phyloP scores from a whole-genome alignment of 1,140 invertebrate genomes.

The Chionoecetes opilio region DNA sequence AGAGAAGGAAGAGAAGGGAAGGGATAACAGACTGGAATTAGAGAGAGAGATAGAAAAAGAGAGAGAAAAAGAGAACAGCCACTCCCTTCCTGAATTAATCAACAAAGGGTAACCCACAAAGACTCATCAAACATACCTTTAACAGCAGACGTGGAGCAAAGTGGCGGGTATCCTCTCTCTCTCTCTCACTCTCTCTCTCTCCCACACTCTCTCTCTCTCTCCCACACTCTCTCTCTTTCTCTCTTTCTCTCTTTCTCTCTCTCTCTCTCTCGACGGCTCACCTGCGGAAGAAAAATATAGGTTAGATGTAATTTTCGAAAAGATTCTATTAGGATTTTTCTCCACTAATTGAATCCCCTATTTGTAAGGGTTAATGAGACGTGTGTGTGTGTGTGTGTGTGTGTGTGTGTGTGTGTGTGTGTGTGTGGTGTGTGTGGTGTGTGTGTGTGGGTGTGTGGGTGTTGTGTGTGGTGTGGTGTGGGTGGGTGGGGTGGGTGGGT shows the following conservation, averaged over 20 bases:
- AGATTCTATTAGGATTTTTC: background rate
- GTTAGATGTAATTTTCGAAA: background rate
- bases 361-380: background rate
- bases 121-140: background rate
- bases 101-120: background rate
- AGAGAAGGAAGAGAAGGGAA: background rate
- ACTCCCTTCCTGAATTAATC: no score
- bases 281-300: background rate
- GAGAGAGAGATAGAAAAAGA: background rate
- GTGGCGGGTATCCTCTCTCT: background rate
- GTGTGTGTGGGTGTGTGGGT: background rate
- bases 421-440: background rate
- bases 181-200: background rate
- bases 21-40: background rate
- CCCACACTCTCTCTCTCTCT: slow-evolving; percentile 24
- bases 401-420: slow-evolving; percentile 27
- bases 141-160: background rate
- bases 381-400: background rate
- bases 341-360: slow-evolving; percentile 8
- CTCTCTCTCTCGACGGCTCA: background rate
- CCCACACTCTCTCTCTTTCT: background rate
- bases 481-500: no score
- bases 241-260: background rate
- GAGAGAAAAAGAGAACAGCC: background rate
- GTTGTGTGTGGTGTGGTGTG: no score